Percentiles rank a stretch among this genome's conserved stretches.
Conservation (phyloP, 2,113 vertebrate species). For the Pitta sordida region DNA sequence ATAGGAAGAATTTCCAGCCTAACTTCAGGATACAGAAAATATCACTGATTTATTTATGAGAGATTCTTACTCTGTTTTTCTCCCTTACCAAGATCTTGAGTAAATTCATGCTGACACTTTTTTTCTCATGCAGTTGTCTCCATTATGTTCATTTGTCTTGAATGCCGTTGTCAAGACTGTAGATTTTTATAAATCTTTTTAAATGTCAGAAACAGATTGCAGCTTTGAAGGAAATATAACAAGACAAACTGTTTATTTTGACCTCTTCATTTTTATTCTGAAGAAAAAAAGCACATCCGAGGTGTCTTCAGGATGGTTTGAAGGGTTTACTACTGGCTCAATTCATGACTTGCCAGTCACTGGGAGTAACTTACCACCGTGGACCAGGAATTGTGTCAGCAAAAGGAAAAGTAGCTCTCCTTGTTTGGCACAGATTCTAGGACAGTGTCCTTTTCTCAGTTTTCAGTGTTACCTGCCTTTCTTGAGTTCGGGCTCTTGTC, state of each 20-base stretch:
- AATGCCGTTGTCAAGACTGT: not conserved
- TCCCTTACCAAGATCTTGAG: not conserved
- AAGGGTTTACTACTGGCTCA: not conserved
- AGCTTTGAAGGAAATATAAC: not conserved
- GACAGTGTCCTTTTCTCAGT: not conserved
- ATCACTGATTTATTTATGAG: not conserved
- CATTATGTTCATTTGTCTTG: not conserved
- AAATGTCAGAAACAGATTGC: slow-evolving; percentile 9
- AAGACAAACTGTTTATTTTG: slow-evolving; percentile 15
- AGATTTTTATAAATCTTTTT: not conserved
- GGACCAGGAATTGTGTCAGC: not conserved
- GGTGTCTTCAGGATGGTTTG: not conserved
- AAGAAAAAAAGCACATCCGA: not conserved
- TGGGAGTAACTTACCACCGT: not conserved
- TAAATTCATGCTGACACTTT: not conserved
- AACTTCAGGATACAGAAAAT: not conserved
- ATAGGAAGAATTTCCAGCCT: slow-evolving; percentile 37
- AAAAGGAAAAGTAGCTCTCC: not conserved
- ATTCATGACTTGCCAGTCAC: not conserved
- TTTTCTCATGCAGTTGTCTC: not conserved
- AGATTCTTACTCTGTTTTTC: not conserved
- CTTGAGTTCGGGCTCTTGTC: not conserved
- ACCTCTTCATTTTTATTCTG: not conserved
- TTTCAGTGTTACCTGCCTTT: not conserved
- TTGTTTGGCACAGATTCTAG: not conserved